Percentiles rank a stretch among this genome's conserved stretches.
Conservation (phyloP, 2,113 vertebrate genomes). For the Coracopsis vasa region DNA sequence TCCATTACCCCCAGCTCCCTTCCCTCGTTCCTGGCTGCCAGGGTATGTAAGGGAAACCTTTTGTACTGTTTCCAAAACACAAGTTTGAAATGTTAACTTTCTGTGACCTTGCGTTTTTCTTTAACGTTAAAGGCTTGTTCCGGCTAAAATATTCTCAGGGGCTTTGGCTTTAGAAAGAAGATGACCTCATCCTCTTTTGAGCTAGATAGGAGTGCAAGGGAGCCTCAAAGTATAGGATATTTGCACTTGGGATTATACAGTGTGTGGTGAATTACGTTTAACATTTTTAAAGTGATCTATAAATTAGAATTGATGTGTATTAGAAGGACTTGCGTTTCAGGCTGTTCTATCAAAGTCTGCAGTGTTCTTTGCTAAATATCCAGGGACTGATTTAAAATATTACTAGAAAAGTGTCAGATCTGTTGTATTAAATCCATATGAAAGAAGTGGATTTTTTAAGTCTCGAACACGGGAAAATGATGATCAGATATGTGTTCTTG, state of each 20-base stretch:
- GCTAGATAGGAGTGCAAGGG: not conserved
- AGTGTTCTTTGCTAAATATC: not conserved
- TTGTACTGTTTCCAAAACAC: not conserved
- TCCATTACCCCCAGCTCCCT: not conserved
- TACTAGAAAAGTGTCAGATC: not conserved
- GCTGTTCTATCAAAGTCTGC: not conserved
- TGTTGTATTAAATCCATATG: not conserved
- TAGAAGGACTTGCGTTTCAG: not conserved
- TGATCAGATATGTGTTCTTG: not conserved
- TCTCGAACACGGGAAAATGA: not conserved
- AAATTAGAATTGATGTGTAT: not conserved
- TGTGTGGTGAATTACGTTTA: not conserved
- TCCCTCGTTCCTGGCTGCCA: not conserved
- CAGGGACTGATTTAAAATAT: not conserved
- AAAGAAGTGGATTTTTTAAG: not conserved
- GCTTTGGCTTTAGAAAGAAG: not conserved
- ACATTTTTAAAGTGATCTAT: not conserved
- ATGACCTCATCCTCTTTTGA: not conserved
- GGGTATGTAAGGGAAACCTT: not conserved
- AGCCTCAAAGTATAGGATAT: not conserved
- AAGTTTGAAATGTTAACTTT: conserved; percentile 17
- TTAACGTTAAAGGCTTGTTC: not conserved
- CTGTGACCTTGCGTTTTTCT: not conserved
- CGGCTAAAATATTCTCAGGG: not conserved
- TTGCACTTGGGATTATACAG: not conserved